Evolutionary conservation across 2,113 vertebrate species (phyloP), one percentile per base, ranked within the genome.

Genomic region (Sinocyclocheilus anshuiensis): DNA sequence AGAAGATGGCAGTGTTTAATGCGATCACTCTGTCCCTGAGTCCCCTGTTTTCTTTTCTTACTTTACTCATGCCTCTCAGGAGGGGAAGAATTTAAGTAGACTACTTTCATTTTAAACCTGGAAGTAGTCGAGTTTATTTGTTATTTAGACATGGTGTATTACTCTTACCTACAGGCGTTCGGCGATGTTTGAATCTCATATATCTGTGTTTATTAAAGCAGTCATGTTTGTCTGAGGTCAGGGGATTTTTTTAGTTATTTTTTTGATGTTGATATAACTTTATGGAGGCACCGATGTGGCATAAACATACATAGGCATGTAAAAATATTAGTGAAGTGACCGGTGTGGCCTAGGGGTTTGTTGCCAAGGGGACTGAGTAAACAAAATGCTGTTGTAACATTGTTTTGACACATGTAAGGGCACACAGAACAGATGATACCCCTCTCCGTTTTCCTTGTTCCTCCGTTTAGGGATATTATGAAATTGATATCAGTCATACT

Each of bases 311-410:
- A 86, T 90, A 93, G 93, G 91, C 88, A 90, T 89, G 91, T 83
- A 87, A 88, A 91, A 91, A 78, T 94, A 90, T 92, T 91, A 92
- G 93, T 93, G 90, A 92, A 91, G 91, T 84, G 92, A 92, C 90
- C n/a, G 91, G 91, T 92, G 92, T 94, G 95, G 95, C 95, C 95
- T 94, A 89, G 94, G 94, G 95, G 92, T 91, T 94, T 94, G 95
- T 96, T 95, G 92, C 94, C 93, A 96, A 92, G 95, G 95, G 94
- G 93, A 96, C 92, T 93, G 91, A 94, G 92, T 93, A 96, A 96
- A 96, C 95, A 96, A 94, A 95, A 93, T 94, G 93, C 92, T 93
- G 93, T 94, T 92, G 93, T 92, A 88, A 88, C 90, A 90, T 86
- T 93, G 92, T 90, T 93, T 92, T 93, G 93, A 92, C 92, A 94